Evolutionary conservation across 2,888 invertebrate genomes (phyloP), one percentile per base, ranked within the genome.

Genomic region (Octodonta nipae): DNA sequence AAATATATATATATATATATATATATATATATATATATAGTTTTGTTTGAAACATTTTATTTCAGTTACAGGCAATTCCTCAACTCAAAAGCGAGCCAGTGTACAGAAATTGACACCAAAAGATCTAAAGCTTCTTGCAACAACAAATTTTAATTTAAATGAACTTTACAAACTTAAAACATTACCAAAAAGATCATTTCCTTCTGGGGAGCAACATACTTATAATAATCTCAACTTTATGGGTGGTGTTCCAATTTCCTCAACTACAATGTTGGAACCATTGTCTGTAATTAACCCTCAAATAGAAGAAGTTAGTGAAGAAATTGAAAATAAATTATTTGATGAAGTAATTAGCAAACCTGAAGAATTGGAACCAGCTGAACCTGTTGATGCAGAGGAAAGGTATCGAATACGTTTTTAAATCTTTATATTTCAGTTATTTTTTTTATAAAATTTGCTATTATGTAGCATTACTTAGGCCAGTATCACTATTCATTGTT

Each of bases 21-120:
- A n/a, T n/a, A n/a, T n/a, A n/a, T n/a, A n/a, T n/a, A n/a, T n/a
- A n/a, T n/a, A n/a, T n/a, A n/a, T n/a, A n/a, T n/a, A 25, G 10
- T 25, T 5, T 6, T 5, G 6, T 25, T 6, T 17, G 8, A 17
- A 14, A 32, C 29, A 16, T 26, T 30, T 37, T 13, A 41, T 55
- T 56, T 35, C 45, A 83, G 83, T 83, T 34, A 75, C 74, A 16
- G 64, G 73, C 28, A 62, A 65, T 33, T 66, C 66, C 3, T 73
- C 75, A 51, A 75, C 63, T 30, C 75, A 79, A 60, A 71, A 70
- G 11, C 76, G 72, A 53, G 75, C 82, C 2, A 67, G 71, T 11
- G 71, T 84, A 7, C 71, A 70, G 42, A 79, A 75, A 47, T 58
- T 84, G 16, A 73, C 69, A 47, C 71, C 78, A 4, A 65, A 68